A percentile compares a stretch with the other conserved stretches of the same genome.
Conservation (phyloP, 1,140 invertebrate species). For the Calycopis cecrops region DNA sequence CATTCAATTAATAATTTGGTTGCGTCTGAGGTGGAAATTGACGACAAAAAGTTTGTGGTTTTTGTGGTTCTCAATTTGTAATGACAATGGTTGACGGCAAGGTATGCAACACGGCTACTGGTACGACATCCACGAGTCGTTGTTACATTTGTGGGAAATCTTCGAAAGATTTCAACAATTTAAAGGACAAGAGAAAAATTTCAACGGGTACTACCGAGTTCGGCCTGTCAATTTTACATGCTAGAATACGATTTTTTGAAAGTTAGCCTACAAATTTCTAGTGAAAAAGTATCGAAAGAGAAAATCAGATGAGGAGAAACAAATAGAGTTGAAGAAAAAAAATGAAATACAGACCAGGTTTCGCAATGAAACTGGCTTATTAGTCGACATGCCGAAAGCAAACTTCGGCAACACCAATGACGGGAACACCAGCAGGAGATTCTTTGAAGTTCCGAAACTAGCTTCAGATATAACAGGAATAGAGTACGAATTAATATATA, state of each 20-base stretch:
- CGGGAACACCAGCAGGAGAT: too few relatives aligned
- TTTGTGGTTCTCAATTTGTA: too few relatives aligned
- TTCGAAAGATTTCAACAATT: conserved; percentile 55
- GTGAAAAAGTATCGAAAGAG: conserved; percentile 31
- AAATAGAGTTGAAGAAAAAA: not conserved
- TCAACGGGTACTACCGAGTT: conserved; percentile 32
- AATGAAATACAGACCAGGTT: too few relatives aligned
- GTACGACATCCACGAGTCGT: conserved; percentile 42
- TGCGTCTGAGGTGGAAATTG: too few relatives aligned
- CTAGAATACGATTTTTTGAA: conserved; percentile 32
- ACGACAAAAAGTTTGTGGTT: too few relatives aligned
- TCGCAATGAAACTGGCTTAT: too few relatives aligned
- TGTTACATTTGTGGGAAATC: conserved; percentile 57
- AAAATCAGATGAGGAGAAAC: conserved; percentile 15
- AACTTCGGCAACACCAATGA: too few relatives aligned
- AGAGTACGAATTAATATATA: too few relatives aligned
- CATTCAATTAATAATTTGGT: too few relatives aligned
- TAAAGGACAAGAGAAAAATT: conserved; percentile 26
- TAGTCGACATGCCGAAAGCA: too few relatives aligned
- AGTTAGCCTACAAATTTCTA: conserved; percentile 38
- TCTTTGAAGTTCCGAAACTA: too few relatives aligned
- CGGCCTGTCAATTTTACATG: conserved; percentile 52
- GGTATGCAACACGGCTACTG: conserved; percentile 55
- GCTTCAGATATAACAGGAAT: too few relatives aligned
- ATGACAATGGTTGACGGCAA: conserved; percentile 27